A percentile compares a stretch with the other conserved stretches of the same genome.
Evolutionary conservation across 2,797 vertebrate species (phyloP).

Genomic region (Hippocampus kuda): DNA sequence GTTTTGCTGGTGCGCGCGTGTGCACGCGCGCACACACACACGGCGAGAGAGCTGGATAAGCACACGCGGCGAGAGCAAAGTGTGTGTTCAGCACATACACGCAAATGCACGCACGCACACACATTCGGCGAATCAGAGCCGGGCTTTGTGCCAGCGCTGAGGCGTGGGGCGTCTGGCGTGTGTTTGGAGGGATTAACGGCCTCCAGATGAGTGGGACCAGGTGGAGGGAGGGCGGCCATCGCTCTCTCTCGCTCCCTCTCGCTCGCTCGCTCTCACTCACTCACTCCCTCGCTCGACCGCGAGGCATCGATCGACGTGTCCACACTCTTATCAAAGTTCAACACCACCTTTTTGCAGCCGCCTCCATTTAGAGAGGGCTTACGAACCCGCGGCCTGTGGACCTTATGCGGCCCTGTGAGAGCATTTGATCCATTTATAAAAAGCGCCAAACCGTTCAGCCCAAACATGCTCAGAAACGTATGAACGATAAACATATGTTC

Average conservation of each 20-base stretch:
- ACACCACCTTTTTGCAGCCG: slow-evolving; percentile 37
- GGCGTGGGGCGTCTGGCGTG: slow-evolving; percentile 69
- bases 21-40: slow-evolving; percentile 6
- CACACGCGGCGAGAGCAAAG: slow-evolving; percentile 47
- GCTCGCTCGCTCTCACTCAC: slow-evolving; percentile 43
- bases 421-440: not conserved
- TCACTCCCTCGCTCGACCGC: slow-evolving; percentile 15
- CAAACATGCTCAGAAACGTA: not conserved
- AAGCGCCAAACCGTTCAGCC: not conserved
- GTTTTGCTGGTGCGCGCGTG: slow-evolving; percentile 19
- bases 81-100: slow-evolving; percentile 37
- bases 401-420: not conserved
- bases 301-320: slow-evolving; percentile 48
- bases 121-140: slow-evolving; percentile 47
- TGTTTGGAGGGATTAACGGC: slow-evolving; percentile 72
- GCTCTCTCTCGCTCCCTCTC: slow-evolving; percentile 39
- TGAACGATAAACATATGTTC: not conserved
- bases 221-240: slow-evolving; percentile 62
- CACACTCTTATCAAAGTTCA: slow-evolving; percentile 45
- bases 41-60: slow-evolving; percentile 50
- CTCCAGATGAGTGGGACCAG: slow-evolving; percentile 70
- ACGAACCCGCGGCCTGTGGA: slow-evolving; percentile 26
- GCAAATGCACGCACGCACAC: slow-evolving; percentile 7
- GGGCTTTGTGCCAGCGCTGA: slow-evolving; percentile 66
- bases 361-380: slow-evolving; percentile 7